Conservation (phyloP, 1,140 invertebrate species). For the Epicauta chinensis region DNA sequence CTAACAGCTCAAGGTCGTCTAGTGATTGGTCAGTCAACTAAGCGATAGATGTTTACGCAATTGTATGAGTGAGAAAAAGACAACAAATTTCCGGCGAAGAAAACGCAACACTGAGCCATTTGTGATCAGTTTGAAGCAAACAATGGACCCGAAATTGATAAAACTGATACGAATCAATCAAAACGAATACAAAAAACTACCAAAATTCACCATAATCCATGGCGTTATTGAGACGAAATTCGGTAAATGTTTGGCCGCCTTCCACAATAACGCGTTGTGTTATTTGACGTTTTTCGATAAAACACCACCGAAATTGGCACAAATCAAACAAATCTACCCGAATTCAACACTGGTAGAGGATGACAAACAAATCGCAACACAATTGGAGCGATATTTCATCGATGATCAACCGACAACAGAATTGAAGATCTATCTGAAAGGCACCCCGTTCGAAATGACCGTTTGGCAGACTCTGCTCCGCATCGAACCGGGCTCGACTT, state of each 20-base stretch:
- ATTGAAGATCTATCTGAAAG: slow-evolving; percentile 29
- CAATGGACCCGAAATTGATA: background rate
- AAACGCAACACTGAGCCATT: too few species aligned
- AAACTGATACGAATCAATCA: background rate
- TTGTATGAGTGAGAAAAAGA: too few species aligned
- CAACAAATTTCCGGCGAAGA: too few species aligned
- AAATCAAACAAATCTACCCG: slow-evolving; percentile 20
- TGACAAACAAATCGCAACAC: slow-evolving; percentile 1
- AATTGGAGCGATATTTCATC: slow-evolving; percentile 8
- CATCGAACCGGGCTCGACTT: slow-evolving; percentile 25
- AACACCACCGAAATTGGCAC: background rate
- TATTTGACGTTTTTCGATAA: slow-evolving; percentile 20
- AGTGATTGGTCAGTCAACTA: too few species aligned
- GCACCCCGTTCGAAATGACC: slow-evolving; percentile 34
- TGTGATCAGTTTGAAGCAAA: too few species aligned
- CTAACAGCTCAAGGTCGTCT: too few species aligned
- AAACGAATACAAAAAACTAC: background rate
- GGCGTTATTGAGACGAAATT: slow-evolving; percentile 5
- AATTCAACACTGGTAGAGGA: slow-evolving; percentile 18
- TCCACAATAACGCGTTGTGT: slow-evolving; percentile 13
- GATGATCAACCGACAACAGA: slow-evolving; percentile 2
- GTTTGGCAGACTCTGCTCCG: slow-evolving; percentile 35
- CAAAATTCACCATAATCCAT: background rate
- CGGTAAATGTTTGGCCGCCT: slow-evolving; percentile 17
- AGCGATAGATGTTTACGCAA: too few species aligned